A percentile compares a stretch with the other conserved stretches of the same genome.
Evolutionary conservation across 1,140 invertebrate species (phyloP).

Genomic region (Drosophila eugracilis): DNA sequence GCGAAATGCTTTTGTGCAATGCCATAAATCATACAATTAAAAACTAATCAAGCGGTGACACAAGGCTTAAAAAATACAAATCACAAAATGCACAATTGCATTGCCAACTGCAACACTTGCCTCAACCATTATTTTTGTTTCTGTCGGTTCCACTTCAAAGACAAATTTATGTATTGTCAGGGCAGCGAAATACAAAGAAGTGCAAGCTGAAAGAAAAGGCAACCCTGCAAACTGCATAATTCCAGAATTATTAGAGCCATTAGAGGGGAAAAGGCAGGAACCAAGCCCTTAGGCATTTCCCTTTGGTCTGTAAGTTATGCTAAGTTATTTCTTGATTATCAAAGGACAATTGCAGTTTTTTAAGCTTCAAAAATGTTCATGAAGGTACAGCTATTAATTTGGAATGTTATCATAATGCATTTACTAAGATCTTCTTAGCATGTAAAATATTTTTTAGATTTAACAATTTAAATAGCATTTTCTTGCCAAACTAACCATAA

Average conservation of each 20-base stretch:
- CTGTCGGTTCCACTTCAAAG: conserved; percentile 75
- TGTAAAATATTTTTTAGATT: no score
- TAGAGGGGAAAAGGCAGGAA: conserved; percentile 34
- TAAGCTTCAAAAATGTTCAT: not conserved
- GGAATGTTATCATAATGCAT: no score
- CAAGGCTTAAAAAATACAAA: conserved; percentile 56
- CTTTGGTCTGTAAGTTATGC: conserved; percentile 37
- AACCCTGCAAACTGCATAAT: conserved; percentile 66
- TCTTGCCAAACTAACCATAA: no score
- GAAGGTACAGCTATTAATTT: no score
- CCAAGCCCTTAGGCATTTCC: conserved; percentile 30
- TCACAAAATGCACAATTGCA: conserved; percentile 45
- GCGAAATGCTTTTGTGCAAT: conserved; percentile 69
- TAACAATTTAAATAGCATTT: no score
- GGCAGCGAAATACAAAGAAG: conserved; percentile 53
- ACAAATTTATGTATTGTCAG: conserved; percentile 80
- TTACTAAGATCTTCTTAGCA: no score
- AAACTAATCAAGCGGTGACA: conserved; percentile 82
- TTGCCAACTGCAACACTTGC: conserved; percentile 32
- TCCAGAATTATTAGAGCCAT: conserved; percentile 73
- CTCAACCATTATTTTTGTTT: conserved; percentile 41
- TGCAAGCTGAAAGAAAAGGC: conserved; percentile 21
- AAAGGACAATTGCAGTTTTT: not conserved
- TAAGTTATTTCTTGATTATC: conserved; percentile 53
- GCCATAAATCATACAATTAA: conserved; percentile 82